A percentile compares a stretch with the other conserved stretches of the same genome.
phyloP scores from a whole-genome alignment of 2,797 vertebrate genomes.

The Pseudopleuronectes americanus region DNA sequence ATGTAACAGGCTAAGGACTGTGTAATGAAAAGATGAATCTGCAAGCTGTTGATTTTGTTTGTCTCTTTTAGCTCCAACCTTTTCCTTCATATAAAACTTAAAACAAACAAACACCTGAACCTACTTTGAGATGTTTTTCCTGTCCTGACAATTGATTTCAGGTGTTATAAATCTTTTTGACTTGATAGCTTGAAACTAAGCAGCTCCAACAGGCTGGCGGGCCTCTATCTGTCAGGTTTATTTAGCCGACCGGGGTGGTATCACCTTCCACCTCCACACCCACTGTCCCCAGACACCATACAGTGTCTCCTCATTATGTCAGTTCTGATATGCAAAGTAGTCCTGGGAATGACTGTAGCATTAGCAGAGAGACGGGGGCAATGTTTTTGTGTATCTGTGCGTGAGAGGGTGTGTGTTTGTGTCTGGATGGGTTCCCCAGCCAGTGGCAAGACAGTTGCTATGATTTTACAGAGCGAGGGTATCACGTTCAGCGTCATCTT shows the following conservation, averaged over 20 bases:
- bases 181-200: slow-evolving; percentile 29
- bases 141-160: not conserved
- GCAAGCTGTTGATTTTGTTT: not conserved
- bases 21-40: no score
- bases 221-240: slow-evolving; percentile 40
- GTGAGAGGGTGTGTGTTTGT: slow-evolving; percentile 9
- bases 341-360: slow-evolving; percentile 38
- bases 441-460: slow-evolving; percentile 19
- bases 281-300: slow-evolving; percentile 58
- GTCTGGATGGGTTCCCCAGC: slow-evolving; percentile 22
- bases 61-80: not conserved
- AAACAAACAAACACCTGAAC: not conserved
- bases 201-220: slow-evolving; percentile 24
- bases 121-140: not conserved
- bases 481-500: slow-evolving; percentile 37
- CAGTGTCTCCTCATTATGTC: slow-evolving; percentile 67
- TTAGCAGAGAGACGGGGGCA: slow-evolving; percentile 4
- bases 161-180: slow-evolving; percentile 1
- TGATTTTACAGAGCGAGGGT: slow-evolving; percentile 40
- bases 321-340: slow-evolving; percentile 69
- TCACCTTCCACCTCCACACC: slow-evolving; percentile 67
- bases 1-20: no score
- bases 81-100: not conserved
- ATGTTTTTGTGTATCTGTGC: slow-evolving; percentile 12
- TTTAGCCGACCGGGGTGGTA: slow-evolving; percentile 48